Evolutionary conservation across 2,888 invertebrate species (phyloP).

Genomic region (Notodonta ziczac): DNA sequence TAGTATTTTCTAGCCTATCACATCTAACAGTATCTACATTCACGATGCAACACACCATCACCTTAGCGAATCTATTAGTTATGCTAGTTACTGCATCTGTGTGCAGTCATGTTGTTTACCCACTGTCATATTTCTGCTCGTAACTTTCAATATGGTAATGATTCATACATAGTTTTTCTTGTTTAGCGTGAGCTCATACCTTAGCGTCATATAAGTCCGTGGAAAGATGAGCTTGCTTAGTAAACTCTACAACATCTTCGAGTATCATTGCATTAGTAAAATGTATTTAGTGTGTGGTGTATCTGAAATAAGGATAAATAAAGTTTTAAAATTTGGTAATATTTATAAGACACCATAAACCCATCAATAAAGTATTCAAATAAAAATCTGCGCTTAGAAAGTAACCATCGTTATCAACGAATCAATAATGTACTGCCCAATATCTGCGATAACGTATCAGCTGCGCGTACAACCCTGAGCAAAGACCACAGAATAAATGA

Average conservation of each 20-base stretch:
- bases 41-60: conserved; percentile 36
- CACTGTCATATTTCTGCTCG: conserved; percentile 49
- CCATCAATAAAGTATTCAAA: conserved; percentile 40
- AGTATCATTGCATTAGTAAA: no score
- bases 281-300: no score
- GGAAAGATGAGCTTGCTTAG: neutral
- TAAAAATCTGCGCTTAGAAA: conserved; percentile 74
- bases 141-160: conserved; percentile 44
- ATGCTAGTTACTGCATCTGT: conserved; percentile 65
- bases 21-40: conserved; percentile 23
- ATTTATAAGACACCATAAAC: conserved; percentile 29
- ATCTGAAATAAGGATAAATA: no score
- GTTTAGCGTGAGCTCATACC: conserved; percentile 10
- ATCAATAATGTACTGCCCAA: conserved; percentile 77
- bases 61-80: conserved; percentile 69
- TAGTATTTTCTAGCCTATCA: neutral
- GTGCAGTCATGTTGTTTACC: conserved; percentile 58
- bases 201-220: neutral
- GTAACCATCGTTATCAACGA: conserved; percentile 63
- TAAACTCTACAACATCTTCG: no score
- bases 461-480: conserved; percentile 53
- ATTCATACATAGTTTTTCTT: conserved; percentile 7
- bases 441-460: conserved; percentile 65
- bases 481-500: conserved; percentile 58
- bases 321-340: no score